These are phyloP conservation scores for Acrobasis consociella DNA, from an alignment of 2,888 invertebrate genomes.

Conservation along the genomic window DNA sequence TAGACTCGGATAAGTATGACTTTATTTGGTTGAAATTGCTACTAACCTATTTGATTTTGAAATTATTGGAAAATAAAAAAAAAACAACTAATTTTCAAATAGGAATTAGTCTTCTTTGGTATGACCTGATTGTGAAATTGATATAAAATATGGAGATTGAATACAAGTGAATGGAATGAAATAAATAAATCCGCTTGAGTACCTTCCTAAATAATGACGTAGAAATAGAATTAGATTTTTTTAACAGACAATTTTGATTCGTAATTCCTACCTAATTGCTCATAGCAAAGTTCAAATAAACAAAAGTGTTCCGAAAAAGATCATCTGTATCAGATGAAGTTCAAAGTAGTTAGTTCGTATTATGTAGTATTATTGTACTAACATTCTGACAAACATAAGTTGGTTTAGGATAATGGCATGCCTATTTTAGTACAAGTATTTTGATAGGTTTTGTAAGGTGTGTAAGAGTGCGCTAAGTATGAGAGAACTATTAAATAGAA, in stretches of 20 bases:
- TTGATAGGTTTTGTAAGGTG: slow-evolving; percentile 60
- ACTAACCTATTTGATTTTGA: slow-evolving; percentile 46
- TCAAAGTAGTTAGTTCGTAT: slow-evolving; percentile 66
- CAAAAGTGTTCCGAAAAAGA: slow-evolving; percentile 61
- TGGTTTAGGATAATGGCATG: slow-evolving; percentile 72
- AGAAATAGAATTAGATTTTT: slow-evolving; percentile 31
- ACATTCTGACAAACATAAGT: slow-evolving; percentile 65
- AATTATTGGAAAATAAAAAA: slow-evolving; percentile 28
- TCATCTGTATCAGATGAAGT: slow-evolving; percentile 81
- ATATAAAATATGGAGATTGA: slow-evolving; percentile 1
- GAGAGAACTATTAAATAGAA: slow-evolving; percentile 40
- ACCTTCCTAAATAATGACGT: slow-evolving; percentile 13
- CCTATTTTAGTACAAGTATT: slow-evolving; percentile 81
- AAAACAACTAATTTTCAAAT: slow-evolving; percentile 18
- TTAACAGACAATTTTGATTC: slow-evolving; percentile 39
- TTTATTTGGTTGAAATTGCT: slow-evolving; percentile 32
- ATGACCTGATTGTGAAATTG: neutral
- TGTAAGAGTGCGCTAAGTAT: slow-evolving; percentile 65
- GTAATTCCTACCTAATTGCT: slow-evolving; percentile 54
- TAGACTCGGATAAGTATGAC: slow-evolving; percentile 27
- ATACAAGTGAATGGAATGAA: neutral
- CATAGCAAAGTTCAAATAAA: slow-evolving; percentile 68
- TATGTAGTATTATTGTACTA: slow-evolving; percentile 69
- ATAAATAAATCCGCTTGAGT: slow-evolving; percentile 6
- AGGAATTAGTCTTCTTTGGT: neutral